Base-by-base conservation (phyloP, 1,140 invertebrate species). In the Sycophaga agraensis region DNA sequence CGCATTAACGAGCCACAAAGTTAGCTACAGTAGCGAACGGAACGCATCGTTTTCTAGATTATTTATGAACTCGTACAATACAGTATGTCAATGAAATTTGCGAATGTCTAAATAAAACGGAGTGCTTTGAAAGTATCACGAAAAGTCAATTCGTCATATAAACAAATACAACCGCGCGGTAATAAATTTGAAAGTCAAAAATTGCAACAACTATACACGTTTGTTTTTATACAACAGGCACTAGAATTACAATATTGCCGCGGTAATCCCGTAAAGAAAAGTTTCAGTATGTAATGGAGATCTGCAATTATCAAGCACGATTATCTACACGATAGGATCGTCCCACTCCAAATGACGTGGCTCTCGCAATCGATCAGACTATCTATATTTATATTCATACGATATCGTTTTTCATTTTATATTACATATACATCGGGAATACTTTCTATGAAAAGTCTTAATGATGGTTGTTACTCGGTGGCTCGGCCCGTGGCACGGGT, bases 161-260 rank as follows among this genome's bases (percentile, higher is more conserved):
- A 45, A 45, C 40, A 60, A 53, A 53, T 28, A 37, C 26, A 53
- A 45, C 50, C 19, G 37, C 40, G 49, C 39, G 45, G 24, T 48
- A 48, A 39, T 55, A 54, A 49, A 31, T 6, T 31, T 48, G 12
- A 53, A 19, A 1, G 26, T 57, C 46, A 57, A 58, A 40, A n/a
- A n/a, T n/a, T 57, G 48, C 54, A 58, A 63, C 61, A 58, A 63
- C 54, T 58, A 63, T 63, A 63, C 54, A 58, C 5, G 49, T 40
- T 28, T 40, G 19, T 28, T 39, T 64, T 48, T 50, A 49, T 51
- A 65, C 66, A 57, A 28, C 61, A 59, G 53, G 48, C 60, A 59
- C 55, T 65, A 45, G 72, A 76, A 58, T 64, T 64, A 58, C 50
- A 54, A 64, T 59, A 64, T 59, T 64, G 56, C 62, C 56, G 24